phyloP scores from a whole-genome alignment of 2,797 vertebrate species.

The Macropus fuliginosus region DNA sequence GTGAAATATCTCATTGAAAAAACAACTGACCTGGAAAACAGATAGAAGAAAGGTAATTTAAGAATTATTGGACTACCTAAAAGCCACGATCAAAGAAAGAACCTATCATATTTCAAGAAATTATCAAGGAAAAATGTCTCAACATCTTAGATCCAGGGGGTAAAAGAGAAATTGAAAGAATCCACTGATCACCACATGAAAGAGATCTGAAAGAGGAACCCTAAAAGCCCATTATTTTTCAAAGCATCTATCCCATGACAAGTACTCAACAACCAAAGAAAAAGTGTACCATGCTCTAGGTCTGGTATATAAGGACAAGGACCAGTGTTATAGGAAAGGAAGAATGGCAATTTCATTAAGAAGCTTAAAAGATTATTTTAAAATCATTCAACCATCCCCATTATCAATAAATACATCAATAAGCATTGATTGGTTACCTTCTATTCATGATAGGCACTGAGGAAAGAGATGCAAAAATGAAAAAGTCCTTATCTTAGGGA shows the following conservation, averaged over 20 bases:
- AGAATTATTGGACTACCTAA: background rate
- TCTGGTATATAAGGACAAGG: background rate
- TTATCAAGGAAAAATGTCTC: background rate
- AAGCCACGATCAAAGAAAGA: background rate
- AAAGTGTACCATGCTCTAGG: background rate
- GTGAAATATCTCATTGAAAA: background rate
- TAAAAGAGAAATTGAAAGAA: background rate
- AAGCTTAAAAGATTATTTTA: slow-evolving; percentile 31
- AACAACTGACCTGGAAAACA: background rate
- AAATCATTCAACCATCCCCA: slow-evolving; percentile 1
- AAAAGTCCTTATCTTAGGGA: background rate
- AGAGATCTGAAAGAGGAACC: background rate
- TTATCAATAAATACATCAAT: background rate
- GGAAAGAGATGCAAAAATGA: background rate
- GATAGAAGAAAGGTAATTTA: background rate
- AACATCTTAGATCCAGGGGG: background rate
- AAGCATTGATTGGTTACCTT: background rate
- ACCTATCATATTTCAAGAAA: background rate
- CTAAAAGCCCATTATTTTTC: background rate
- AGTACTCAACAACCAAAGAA: slow-evolving; percentile 5
- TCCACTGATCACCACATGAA: background rate
- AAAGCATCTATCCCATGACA: slow-evolving; percentile 15
- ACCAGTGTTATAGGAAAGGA: slow-evolving; percentile 12
- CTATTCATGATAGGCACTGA: background rate
- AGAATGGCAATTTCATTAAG: slow-evolving; percentile 18